Conservation (phyloP, 2,113 vertebrate species). For the Pycnonotus jocosus region DNA sequence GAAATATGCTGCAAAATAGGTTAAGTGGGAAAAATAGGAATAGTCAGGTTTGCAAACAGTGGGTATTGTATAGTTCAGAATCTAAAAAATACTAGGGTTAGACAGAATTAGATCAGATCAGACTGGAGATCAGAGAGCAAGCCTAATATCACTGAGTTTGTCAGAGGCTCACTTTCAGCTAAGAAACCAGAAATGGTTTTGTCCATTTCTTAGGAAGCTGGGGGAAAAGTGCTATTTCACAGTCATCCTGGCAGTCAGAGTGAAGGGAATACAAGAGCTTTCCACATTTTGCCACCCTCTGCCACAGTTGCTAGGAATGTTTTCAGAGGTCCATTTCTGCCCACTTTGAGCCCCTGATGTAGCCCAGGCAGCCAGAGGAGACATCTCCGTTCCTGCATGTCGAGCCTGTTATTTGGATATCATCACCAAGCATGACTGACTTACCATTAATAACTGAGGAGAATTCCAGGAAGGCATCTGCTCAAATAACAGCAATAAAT, state of each 20-base stretch:
- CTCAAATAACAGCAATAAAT: conserved; percentile 5
- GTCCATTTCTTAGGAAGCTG: not conserved
- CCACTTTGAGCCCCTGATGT: not conserved
- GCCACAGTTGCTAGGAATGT: not conserved
- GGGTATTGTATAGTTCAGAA: not conserved
- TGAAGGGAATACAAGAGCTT: not conserved
- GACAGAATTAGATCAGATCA: not conserved
- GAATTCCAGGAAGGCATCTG: conserved; percentile 25
- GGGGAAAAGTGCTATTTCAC: not conserved
- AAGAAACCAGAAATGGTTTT: not conserved
- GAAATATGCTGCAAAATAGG: not conserved
- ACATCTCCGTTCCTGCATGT: not conserved
- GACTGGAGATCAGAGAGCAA: not conserved
- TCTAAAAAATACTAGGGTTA: not conserved
- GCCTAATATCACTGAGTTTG: not conserved
- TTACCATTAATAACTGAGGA: not conserved
- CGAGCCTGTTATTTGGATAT: not conserved
- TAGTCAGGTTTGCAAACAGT: not conserved
- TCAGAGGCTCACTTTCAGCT: not conserved
- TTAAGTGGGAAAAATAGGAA: not conserved
- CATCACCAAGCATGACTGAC: not conserved
- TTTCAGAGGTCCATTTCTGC: not conserved
- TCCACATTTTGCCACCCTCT: not conserved
- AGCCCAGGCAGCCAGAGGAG: not conserved
- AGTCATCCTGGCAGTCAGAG: not conserved